A percentile compares a stretch with the other conserved stretches of the same genome.
phyloP scores from a whole-genome alignment of 2,113 vertebrate species.

The Phalacrocorax pelagicus region DNA sequence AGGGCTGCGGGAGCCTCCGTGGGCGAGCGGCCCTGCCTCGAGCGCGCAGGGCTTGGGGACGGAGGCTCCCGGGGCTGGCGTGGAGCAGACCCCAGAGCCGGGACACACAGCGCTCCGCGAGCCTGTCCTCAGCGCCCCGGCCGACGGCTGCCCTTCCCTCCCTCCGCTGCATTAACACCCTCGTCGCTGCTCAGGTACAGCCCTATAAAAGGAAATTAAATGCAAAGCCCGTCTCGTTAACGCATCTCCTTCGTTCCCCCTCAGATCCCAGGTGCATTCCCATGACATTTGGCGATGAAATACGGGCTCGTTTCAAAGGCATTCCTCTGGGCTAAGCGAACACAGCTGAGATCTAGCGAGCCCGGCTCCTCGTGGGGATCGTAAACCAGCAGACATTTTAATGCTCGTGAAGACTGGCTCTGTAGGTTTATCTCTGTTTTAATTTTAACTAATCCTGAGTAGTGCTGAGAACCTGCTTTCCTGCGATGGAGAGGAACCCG shows the following conservation, averaged over 20 bases:
- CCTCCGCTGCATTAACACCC: neutral
- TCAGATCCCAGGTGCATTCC: neutral
- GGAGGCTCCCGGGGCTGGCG: fast-evolving
- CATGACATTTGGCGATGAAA: neutral
- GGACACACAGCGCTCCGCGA: neutral
- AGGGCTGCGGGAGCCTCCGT: neutral
- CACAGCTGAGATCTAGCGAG: neutral
- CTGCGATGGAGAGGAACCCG: neutral
- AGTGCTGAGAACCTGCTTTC: neutral
- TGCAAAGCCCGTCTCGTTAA: neutral
- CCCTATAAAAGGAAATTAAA: neutral
- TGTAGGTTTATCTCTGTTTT: neutral
- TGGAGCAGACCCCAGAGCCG: neutral
- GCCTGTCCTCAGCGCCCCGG: neutral
- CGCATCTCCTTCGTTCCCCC: neutral
- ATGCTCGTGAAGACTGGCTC: neutral
- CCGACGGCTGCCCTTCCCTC: neutral
- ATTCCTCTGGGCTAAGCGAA: neutral
- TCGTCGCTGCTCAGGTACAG: neutral
- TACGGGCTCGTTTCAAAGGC: neutral
- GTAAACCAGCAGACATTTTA: neutral
- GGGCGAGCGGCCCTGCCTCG: neutral
- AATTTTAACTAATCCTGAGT: neutral
- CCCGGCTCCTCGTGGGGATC: neutral
- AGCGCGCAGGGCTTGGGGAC: fast-evolving